phyloP scores from a whole-genome alignment of 2,888 invertebrate genomes.

The Troides helena region DNA sequence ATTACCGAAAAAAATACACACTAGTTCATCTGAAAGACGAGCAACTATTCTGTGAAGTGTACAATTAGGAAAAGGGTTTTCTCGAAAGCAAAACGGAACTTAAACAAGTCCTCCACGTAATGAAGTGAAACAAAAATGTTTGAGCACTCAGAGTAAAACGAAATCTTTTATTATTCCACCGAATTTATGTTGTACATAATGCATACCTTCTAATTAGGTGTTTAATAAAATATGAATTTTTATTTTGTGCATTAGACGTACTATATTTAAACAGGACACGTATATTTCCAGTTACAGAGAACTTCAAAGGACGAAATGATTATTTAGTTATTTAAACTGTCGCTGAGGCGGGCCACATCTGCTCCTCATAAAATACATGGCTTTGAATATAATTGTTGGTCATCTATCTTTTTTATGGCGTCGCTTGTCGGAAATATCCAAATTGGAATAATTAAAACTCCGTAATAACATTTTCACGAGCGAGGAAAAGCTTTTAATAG shows the following conservation, averaged over 20 bases:
- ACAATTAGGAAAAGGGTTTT: constrained; percentile 23
- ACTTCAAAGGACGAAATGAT: constrained; percentile 28
- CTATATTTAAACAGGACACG: constrained; percentile 15
- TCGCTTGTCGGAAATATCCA: constrained; percentile 19
- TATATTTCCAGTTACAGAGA: constrained; percentile 1
- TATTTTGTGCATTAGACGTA: constrained; percentile 6
- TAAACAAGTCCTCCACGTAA: constrained; percentile 15
- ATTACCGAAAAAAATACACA: too few relatives aligned
- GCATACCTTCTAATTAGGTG: constrained; percentile 1
- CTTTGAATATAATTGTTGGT: constrained; percentile 24
- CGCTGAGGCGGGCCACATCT: constrained; percentile 24
- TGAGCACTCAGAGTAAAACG: constrained; percentile 38
- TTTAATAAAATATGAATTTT: constrained; percentile 9
- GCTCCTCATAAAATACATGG: constrained; percentile 26
- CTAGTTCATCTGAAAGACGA: background rate
- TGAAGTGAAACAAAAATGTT: constrained; percentile 31
- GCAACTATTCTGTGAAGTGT: constrained; percentile 25
- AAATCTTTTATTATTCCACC: constrained; percentile 6
- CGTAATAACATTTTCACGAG: constrained; percentile 16
- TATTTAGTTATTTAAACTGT: constrained; percentile 27
- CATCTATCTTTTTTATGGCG: constrained; percentile 24
- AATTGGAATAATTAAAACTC: constrained; percentile 24
- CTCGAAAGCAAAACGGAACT: constrained; percentile 11
- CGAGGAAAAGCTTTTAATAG: constrained; percentile 13
- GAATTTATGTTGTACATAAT: background rate